Evolutionary conservation across 2,797 vertebrate species (phyloP), one percentile per base, ranked within the genome.

Genomic region (Echiichthys vipera): DNA sequence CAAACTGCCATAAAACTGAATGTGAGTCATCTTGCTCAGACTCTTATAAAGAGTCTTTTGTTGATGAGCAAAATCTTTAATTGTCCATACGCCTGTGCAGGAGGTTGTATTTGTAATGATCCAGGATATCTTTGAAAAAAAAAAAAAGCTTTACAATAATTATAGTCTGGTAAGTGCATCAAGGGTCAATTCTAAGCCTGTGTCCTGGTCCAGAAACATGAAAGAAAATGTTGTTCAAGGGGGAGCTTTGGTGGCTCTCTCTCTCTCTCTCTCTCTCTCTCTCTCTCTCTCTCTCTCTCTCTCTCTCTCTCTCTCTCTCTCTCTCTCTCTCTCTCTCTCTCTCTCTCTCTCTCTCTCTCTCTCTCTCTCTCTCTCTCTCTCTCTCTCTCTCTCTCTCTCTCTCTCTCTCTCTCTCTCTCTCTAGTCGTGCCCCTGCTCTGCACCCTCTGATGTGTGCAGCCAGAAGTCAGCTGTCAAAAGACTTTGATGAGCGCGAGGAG

Each of bases 391-490:
- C n/a, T 47, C 42, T 63, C 57, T 71, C n/a, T 39, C 62, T 86
- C 42, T 66, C 74, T 74, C 76, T 81, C 42, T 53, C 61, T 73
- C n/a, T 40, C 65, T 86, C 42, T 66, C 71, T 77, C 77, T 83
- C 66, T 42, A 36, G 65, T 64, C 65, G 84, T 90, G 86, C 89
- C 78, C 83, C 81, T 22, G 69, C 86, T 84, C 77, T 77, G 75
- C 81, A 86, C 77, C 78, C 86, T 93, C 87, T 87, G 92, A 93
- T 93, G 92, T 92, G 84, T 88, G 91, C 85, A 91, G 81, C 80
- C 90, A 89, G 89, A 89, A 93, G 91, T 93, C 91, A 92, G 87
- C 93, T 91, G 90, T 94, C 92, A 91, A 37, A 82, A 90, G 88
- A 79, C 89, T 91, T 92, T 92, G 91, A 92, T 90, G 88, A 89